Conservation (phyloP, 2,113 vertebrate species). For the Lepus europaeus region DNA sequence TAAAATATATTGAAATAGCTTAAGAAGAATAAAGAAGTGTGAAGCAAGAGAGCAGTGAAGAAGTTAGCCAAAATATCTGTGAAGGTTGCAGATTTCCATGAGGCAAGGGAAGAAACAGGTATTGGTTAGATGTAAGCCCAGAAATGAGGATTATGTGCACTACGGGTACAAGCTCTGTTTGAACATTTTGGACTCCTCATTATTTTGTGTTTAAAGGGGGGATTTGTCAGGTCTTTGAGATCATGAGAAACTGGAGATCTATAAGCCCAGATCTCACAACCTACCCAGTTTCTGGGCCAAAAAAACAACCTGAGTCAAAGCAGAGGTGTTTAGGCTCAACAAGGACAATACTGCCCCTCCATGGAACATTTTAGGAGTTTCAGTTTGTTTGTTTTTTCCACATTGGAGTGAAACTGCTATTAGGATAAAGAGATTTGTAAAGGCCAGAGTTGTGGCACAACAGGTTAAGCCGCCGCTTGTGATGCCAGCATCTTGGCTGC, state of each 20-base stretch:
- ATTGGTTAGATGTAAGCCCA: neutral
- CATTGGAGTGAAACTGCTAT: conserved; percentile 31
- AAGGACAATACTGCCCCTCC: conserved; percentile 48
- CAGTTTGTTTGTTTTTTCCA: neutral
- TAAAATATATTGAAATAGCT: conserved; percentile 55
- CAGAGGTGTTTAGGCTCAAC: neutral
- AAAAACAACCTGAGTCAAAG: conserved; percentile 20
- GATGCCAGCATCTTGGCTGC: no score
- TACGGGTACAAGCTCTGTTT: conserved; percentile 1
- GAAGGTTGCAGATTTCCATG: conserved; percentile 51
- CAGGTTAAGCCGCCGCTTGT: no score
- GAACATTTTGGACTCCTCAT: conserved; percentile 51
- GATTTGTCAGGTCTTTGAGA: conserved; percentile 41
- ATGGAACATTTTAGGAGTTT: conserved; percentile 28
- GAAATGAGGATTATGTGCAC: conserved; percentile 31
- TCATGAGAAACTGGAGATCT: conserved; percentile 39
- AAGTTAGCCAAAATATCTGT: conserved; percentile 49
- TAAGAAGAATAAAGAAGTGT: conserved; percentile 56
- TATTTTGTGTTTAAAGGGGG: conserved; percentile 50
- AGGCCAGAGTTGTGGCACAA: no score
- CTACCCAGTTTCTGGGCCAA: neutral
- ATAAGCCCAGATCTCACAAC: conserved; percentile 17
- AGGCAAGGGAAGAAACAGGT: conserved; percentile 42
- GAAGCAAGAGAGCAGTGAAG: conserved; percentile 47
- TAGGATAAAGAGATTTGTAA: conserved; percentile 16